Evolutionary conservation across 2,888 invertebrate genomes (phyloP).

Genomic region (Salticus scenicus): DNA sequence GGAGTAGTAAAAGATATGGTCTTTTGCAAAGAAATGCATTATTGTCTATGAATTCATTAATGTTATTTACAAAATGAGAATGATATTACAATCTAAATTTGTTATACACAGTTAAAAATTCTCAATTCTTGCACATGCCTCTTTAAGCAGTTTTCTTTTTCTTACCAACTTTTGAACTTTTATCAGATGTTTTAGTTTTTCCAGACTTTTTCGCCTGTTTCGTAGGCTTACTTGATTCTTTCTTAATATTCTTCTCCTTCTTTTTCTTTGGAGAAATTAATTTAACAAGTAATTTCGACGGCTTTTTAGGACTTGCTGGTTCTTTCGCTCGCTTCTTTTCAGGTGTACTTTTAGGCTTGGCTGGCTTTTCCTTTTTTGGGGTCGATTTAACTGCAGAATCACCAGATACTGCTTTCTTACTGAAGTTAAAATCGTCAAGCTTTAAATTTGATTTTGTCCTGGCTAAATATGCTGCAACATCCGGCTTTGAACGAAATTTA

Average conservation of each 20-base stretch:
- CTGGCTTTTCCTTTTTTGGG: slow-evolving; percentile 16
- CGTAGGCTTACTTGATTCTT: slow-evolving; percentile 10
- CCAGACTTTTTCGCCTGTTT: slow-evolving; percentile 10
- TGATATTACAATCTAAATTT: slow-evolving; percentile 14
- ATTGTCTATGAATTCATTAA: slow-evolving; percentile 19
- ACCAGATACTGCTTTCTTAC: slow-evolving; percentile 22
- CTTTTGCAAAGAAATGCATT: background rate
- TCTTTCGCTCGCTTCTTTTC: slow-evolving; percentile 4
- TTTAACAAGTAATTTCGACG: slow-evolving; percentile 37
- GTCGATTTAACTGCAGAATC: background rate
- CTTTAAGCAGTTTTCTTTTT: slow-evolving; percentile 43
- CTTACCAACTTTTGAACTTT: slow-evolving; percentile 10
- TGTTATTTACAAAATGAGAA: slow-evolving; percentile 53
- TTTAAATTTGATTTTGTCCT: slow-evolving; percentile 52
- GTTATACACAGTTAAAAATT: background rate
- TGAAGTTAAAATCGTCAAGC: slow-evolving; percentile 50
- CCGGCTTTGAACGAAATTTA: slow-evolving; percentile 60
- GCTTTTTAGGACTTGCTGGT: slow-evolving; percentile 8
- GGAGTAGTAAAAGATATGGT: too few relatives aligned
- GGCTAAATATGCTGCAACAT: slow-evolving; percentile 41
- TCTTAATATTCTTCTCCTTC: background rate
- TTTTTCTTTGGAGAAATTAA: slow-evolving; percentile 24
- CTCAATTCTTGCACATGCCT: background rate
- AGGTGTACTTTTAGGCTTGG: slow-evolving; percentile 13
- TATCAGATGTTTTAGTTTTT: slow-evolving; percentile 6